Percentiles rank a stretch among this genome's conserved stretches.
Conservation (phyloP, 2,888 invertebrate genomes). For the Ophion ventricosus region DNA sequence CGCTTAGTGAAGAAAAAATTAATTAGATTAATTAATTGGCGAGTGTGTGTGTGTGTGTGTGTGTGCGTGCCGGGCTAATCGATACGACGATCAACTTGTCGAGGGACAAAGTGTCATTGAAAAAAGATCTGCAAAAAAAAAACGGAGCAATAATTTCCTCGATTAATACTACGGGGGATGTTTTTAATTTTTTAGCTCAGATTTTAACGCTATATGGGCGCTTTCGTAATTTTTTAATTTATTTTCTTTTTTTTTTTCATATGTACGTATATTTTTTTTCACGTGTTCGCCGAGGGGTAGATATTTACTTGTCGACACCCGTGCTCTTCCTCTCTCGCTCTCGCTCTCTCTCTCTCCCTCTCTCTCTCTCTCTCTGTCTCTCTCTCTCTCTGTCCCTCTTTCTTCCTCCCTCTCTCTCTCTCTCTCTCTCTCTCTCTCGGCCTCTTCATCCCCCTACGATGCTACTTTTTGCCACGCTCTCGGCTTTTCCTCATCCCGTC, state of each 20-base stretch:
- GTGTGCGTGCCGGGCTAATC: conserved; percentile 28
- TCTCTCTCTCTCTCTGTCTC: neutral
- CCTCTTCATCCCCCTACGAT: neutral
- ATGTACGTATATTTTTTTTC: neutral
- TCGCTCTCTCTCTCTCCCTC: neutral
- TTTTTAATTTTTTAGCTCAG: conserved; percentile 32
- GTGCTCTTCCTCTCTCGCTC: neutral
- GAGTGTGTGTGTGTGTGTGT: conserved; percentile 8
- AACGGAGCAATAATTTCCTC: neutral
- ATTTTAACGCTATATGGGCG: conserved; percentile 1
- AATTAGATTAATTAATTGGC: conserved; percentile 51
- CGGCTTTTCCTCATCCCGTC: conserved; percentile 6
- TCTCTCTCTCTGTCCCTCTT: too few relatives aligned
- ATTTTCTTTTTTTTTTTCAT: neutral
- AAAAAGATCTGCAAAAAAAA: neutral
- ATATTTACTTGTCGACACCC: conserved; percentile 47
- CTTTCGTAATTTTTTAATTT: neutral
- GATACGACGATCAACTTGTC: conserved; percentile 22
- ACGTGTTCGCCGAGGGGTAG: conserved; percentile 41
- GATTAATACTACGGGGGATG: neutral
- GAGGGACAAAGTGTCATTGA: neutral
- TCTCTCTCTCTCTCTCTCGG: conserved; percentile 2
- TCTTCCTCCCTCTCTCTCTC: neutral
- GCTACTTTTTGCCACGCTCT: conserved; percentile 30
- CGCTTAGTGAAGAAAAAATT: neutral